A percentile compares a stretch with the other conserved stretches of the same genome.
phyloP scores from a whole-genome alignment of 2,113 vertebrate genomes.

The Tyto alba region DNA sequence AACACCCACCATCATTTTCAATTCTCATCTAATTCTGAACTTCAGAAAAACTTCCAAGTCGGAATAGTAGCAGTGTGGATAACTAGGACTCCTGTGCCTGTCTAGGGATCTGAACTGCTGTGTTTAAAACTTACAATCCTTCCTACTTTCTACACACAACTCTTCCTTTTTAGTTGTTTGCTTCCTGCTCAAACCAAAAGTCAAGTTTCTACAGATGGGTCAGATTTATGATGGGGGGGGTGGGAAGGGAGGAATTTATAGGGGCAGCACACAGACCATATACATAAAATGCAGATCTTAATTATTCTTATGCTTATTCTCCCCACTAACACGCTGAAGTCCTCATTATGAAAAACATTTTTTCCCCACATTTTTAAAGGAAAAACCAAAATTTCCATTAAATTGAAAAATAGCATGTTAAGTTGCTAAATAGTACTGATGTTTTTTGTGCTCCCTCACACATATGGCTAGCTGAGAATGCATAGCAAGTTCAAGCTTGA shows the following conservation, averaged over 20 bases:
- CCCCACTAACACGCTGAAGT: background rate
- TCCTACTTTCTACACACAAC: background rate
- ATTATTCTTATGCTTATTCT: background rate
- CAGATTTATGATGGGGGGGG: background rate
- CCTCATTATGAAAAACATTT: background rate
- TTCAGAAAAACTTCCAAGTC: background rate
- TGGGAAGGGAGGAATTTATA: background rate
- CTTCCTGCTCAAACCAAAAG: background rate
- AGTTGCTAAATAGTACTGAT: background rate
- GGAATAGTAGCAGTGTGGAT: background rate
- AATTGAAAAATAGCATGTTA: background rate
- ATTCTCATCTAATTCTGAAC: background rate
- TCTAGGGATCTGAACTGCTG: background rate
- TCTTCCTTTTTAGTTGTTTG: background rate
- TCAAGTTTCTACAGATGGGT: background rate
- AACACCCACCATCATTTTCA: background rate
- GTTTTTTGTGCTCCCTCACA: conserved; percentile 28
- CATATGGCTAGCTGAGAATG: conserved; percentile 36
- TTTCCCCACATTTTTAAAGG: background rate
- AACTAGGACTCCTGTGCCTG: background rate
- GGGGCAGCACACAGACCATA: background rate
- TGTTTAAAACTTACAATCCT: background rate
- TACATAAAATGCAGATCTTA: background rate
- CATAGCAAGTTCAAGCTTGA: conserved; percentile 46
- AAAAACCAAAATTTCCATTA: background rate